phyloP scores from a whole-genome alignment of 2,888 invertebrate genomes.

The Stomorhina lunata region DNA sequence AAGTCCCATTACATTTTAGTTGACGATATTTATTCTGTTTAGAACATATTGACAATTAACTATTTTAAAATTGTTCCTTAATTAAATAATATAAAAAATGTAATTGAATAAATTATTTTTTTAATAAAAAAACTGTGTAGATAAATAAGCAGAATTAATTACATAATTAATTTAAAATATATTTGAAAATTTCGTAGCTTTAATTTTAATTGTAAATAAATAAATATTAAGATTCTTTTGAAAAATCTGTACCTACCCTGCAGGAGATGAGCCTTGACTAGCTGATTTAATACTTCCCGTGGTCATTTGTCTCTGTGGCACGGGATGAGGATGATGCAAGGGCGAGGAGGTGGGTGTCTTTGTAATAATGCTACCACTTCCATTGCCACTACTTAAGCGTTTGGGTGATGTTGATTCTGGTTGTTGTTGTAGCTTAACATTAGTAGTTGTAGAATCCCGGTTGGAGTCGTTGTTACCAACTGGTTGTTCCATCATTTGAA shows the following conservation, averaged over 20 bases:
- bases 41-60: too few relatives aligned
- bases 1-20: too few relatives aligned
- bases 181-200: too few relatives aligned
- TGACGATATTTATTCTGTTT: too few relatives aligned
- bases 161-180: too few relatives aligned
- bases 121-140: too few relatives aligned
- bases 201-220: too few relatives aligned
- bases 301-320: conserved; percentile 73
- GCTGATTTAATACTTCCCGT: conserved; percentile 73
- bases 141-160: too few relatives aligned
- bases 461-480: conserved; percentile 84
- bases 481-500: conserved; percentile 87
- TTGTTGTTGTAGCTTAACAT: conserved; percentile 24
- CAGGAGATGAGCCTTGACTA: conserved; percentile 79
- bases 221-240: background rate
- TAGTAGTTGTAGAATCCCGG: conserved; percentile 20
- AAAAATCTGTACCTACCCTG: conserved; percentile 72
- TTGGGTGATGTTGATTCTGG: conserved; percentile 58
- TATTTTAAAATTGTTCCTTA: too few relatives aligned
- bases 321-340: conserved; percentile 71
- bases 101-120: too few relatives aligned
- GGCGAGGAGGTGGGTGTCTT: conserved; percentile 76
- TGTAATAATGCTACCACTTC: conserved; percentile 57
- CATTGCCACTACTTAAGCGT: conserved; percentile 52
- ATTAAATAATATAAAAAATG: too few relatives aligned